These are phyloP conservation scores for Nothocercus julius DNA, from an alignment of 2,113 vertebrate species.

Conservation along the genomic window DNA sequence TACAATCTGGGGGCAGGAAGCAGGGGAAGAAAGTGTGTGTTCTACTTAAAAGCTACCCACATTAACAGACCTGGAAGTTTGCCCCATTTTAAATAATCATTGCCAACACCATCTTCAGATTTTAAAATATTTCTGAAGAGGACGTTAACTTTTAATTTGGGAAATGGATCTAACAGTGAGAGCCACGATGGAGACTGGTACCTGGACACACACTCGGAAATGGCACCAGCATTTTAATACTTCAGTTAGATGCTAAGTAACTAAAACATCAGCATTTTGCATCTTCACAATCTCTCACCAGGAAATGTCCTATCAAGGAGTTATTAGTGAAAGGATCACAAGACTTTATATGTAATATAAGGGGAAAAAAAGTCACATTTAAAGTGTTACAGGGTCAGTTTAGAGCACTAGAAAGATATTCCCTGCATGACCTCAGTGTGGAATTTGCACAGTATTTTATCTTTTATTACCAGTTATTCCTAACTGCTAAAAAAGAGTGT, in stretches of 20 bases:
- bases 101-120: neutral
- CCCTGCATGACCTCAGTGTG: neutral
- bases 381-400: neutral
- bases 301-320: neutral
- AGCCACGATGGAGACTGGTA: neutral
- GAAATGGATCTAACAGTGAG: neutral
- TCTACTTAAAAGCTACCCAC: neutral
- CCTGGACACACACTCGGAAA: neutral
- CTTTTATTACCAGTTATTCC: neutral
- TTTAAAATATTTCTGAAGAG: neutral
- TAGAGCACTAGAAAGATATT: neutral
- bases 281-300: neutral
- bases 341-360: neutral
- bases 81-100: neutral
- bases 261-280: neutral
- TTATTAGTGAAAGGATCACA: neutral
- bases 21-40: too few relatives aligned
- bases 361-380: neutral
- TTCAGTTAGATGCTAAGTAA: neutral
- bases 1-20: neutral
- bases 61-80: neutral
- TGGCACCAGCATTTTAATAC: neutral
- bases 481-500: neutral
- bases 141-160: neutral
- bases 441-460: neutral